Conservation (phyloP, 2,113 vertebrate genomes). For the Todiramphus chloris region DNA sequence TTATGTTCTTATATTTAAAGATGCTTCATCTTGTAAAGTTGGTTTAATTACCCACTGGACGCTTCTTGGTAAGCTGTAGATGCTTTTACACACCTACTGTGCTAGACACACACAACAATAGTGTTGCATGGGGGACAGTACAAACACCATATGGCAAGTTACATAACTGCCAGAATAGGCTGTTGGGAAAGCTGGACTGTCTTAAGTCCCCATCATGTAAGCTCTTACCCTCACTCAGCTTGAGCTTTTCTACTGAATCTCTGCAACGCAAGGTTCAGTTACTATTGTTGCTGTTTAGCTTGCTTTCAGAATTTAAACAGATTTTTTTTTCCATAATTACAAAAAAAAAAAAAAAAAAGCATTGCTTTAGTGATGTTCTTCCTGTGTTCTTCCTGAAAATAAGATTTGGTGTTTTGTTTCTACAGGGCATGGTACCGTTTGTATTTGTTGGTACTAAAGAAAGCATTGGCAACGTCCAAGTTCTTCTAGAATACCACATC, state of each 20-base stretch:
- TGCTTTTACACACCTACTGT: background rate
- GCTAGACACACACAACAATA: background rate
- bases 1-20: too few species aligned
- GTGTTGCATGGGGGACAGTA: background rate
- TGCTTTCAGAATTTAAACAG: background rate
- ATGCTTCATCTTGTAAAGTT: background rate
- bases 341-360: background rate
- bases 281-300: background rate
- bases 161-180: background rate
- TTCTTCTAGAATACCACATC: constrained; percentile 96
- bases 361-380: background rate
- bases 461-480: constrained; percentile 95
- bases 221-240: background rate
- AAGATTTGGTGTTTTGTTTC: background rate
- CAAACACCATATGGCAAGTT: rapidly evolving
- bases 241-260: background rate
- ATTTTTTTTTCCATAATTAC: background rate
- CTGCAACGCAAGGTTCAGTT: background rate
- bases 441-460: constrained; percentile 98
- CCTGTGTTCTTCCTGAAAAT: background rate
- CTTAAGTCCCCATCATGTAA: background rate
- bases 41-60: background rate
- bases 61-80: background rate
- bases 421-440: constrained; percentile 97
- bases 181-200: background rate